Evolutionary conservation across 2,888 invertebrate species (phyloP).

Genomic region (Sinohyriopsis cumingii): DNA sequence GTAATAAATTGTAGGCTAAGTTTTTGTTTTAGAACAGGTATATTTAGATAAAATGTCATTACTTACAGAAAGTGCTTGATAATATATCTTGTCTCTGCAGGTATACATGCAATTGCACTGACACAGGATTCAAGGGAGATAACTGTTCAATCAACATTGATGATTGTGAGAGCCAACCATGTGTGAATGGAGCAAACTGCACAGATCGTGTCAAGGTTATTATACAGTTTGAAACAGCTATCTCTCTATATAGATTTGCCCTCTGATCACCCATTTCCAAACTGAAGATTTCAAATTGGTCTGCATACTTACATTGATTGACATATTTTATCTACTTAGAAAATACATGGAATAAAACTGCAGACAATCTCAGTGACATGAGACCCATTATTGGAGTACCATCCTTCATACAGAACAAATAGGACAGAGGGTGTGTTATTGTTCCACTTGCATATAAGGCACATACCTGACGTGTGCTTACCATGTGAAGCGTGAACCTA

Average conservation of each 20-base stretch:
- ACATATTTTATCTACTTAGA: not conserved
- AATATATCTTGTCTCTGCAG: constrained; percentile 28
- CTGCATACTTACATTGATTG: not conserved
- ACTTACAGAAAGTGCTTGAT: no score
- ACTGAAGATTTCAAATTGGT: not conserved
- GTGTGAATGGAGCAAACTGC: constrained; percentile 51
- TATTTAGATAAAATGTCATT: no score
- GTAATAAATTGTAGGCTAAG: no score
- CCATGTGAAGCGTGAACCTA: no score
- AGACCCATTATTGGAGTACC: not conserved
- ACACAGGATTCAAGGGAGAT: constrained; percentile 60
- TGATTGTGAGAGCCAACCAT: constrained; percentile 50
- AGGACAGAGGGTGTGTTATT: no score
- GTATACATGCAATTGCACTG: constrained; percentile 59
- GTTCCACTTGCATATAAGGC: no score
- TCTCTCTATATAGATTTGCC: not conserved
- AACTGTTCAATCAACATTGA: constrained; percentile 56
- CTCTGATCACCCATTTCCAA: no score
- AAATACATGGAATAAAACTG: not conserved
- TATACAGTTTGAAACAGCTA: not conserved
- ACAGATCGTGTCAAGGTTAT: constrained; percentile 55
- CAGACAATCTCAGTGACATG: not conserved
- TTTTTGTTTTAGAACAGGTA: no score
- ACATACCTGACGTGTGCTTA: no score
- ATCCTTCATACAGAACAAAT: not conserved